A percentile compares a stretch with the other conserved stretches of the same genome.
phyloP scores from a whole-genome alignment of 2,797 vertebrate genomes.

The Botia kubotai region DNA sequence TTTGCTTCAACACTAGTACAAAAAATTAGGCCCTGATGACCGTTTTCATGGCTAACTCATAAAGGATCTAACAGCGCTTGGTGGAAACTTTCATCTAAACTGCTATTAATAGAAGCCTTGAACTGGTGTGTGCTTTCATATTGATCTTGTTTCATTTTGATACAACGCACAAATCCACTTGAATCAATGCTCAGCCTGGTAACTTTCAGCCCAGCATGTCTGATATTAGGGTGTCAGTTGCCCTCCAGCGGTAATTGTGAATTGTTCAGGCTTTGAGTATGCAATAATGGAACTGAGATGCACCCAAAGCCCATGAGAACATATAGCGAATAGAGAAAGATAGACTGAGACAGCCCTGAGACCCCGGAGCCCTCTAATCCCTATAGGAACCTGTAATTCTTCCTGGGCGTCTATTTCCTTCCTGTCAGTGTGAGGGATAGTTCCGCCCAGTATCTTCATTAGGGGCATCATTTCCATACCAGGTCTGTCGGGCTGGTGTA shows the following conservation, averaged over 20 bases:
- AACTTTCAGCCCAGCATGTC: constrained; percentile 40
- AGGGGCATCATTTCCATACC: constrained; percentile 57
- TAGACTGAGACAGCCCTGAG: constrained; percentile 39
- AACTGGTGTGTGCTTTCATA: constrained; percentile 40
- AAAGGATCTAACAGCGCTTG: not conserved
- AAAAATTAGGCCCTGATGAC: not conserved
- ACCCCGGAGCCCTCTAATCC: constrained; percentile 43
- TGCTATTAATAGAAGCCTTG: constrained; percentile 19
- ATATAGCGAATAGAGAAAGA: constrained; percentile 28
- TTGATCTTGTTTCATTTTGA: constrained; percentile 52
- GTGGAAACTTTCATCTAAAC: not conserved
- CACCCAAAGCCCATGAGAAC: constrained; percentile 37
- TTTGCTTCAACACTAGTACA: not conserved
- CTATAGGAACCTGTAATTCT: constrained; percentile 52
- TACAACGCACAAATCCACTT: constrained; percentile 53
- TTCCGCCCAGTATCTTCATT: constrained; percentile 61
- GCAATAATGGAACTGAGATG: constrained; percentile 50
- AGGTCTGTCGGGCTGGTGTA: constrained; percentile 58
- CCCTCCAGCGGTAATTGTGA: constrained; percentile 54
- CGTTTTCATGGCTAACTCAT: not conserved
- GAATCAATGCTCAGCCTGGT: constrained; percentile 48
- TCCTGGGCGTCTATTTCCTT: constrained; percentile 54
- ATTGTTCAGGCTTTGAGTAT: constrained; percentile 31
- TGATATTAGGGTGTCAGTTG: constrained; percentile 44
- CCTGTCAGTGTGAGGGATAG: constrained; percentile 49